Conservation (phyloP, 2,113 vertebrate species). For the Isurus oxyrinchus region DNA sequence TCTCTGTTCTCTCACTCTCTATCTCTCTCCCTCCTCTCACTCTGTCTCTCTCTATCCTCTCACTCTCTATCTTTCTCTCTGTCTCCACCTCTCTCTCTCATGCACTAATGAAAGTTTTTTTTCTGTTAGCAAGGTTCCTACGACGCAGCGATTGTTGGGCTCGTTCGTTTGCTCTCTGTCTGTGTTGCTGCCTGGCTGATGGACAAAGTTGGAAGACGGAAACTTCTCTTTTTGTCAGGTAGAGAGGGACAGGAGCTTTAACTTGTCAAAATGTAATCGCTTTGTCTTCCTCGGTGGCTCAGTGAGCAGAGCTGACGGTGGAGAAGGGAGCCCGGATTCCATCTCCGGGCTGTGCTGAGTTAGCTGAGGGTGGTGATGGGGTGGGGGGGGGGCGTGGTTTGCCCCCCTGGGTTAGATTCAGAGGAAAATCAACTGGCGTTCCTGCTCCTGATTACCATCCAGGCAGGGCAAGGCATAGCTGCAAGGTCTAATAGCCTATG, state of each 20-base stretch:
- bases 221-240: constrained; percentile 79
- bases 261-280: not conserved
- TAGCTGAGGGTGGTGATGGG: not conserved
- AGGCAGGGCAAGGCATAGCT: not conserved
- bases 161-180: constrained; percentile 73
- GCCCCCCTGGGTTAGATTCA: too few relatives aligned
- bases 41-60: not conserved
- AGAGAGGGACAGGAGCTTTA: not conserved
- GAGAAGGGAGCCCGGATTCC: not conserved
- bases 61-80: too few relatives aligned
- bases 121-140: constrained; percentile 53
- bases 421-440: not conserved
- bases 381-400: too few relatives aligned
- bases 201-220: constrained; percentile 85
- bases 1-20: not conserved
- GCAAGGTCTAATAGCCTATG: not conserved
- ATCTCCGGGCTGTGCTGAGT: not conserved
- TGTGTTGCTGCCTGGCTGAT: constrained; percentile 67
- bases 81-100: not conserved
- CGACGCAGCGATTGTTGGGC: constrained; percentile 75
- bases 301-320: not conserved
- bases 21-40: not conserved
- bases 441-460: not conserved
- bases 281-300: not conserved
- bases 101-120: not conserved